Percentiles rank a stretch among this genome's conserved stretches.
These are phyloP conservation scores for Druon quercuslanigerum DNA, from an alignment of 1,140 invertebrate species.

Conservation along the genomic window DNA sequence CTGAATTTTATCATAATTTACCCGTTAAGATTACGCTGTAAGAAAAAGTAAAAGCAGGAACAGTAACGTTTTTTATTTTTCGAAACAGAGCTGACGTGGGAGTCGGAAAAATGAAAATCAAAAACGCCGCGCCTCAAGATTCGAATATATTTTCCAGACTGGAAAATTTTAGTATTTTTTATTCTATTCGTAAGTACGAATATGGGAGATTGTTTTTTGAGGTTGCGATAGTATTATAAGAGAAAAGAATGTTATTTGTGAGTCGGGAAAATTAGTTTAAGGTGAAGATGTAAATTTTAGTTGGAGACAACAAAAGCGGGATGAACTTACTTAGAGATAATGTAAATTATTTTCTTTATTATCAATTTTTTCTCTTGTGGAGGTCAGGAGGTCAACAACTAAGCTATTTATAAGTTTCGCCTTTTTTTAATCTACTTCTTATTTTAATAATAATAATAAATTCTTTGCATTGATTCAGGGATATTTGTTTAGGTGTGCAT, in stretches of 20 bases:
- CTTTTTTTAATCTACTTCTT: too few relatives aligned
- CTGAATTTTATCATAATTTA: too few relatives aligned
- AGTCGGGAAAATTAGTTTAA: neutral
- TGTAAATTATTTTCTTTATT: neutral
- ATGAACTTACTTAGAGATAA: neutral
- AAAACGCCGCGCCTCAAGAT: too few relatives aligned
- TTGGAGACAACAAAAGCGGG: neutral
- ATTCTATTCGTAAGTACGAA: too few relatives aligned
- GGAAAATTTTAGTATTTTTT: neutral
- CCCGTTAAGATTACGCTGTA: too few relatives aligned
- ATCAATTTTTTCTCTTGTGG: neutral
- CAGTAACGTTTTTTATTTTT: too few relatives aligned
- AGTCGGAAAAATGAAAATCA: too few relatives aligned
- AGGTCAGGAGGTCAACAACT: too few relatives aligned
- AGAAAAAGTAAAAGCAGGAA: too few relatives aligned
- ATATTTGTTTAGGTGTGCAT: neutral
- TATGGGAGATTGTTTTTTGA: neutral
- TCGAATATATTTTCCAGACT: slow-evolving; percentile 28
- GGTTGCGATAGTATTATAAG: neutral
- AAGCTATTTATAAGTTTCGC: too few relatives aligned
- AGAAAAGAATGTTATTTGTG: neutral
- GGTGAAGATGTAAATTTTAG: neutral
- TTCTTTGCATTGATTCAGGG: neutral
- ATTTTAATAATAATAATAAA: too few relatives aligned
- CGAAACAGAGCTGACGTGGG: too few relatives aligned